phyloP scores from a whole-genome alignment of 2,888 invertebrate genomes.

The Sialis lutaria region DNA sequence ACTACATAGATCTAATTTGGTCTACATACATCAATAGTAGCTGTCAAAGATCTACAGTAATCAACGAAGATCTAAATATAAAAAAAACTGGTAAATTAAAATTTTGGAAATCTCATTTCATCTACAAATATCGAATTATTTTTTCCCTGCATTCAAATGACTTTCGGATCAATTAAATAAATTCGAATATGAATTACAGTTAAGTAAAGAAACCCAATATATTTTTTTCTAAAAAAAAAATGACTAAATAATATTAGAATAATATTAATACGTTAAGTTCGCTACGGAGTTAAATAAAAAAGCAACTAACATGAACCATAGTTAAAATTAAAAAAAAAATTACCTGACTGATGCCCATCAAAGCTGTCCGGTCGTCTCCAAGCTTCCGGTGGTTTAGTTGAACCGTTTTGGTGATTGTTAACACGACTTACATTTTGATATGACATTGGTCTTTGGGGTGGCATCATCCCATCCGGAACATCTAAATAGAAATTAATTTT shows the following conservation, averaged over 20 bases:
- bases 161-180: no score
- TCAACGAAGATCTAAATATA: no score
- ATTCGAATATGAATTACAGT: background rate
- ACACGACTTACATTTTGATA: constrained; percentile 20
- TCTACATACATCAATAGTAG: no score
- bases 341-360: constrained; percentile 12
- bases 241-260: background rate
- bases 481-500: constrained; percentile 12
- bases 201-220: background rate
- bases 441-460: constrained; percentile 17
- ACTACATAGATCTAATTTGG: no score
- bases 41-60: no score
- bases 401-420: constrained; percentile 22
- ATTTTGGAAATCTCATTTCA: no score
- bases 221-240: background rate
- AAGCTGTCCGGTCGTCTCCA: constrained; percentile 20
- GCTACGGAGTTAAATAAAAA: background rate
- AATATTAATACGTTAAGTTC: background rate
- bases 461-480: constrained; percentile 15
- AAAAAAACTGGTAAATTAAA: no score
- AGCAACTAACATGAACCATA: background rate
- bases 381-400: constrained; percentile 17
- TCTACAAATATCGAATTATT: no score
- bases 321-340: constrained; percentile 7
- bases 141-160: no score